Conservation (phyloP, 2,888 invertebrate genomes). For the Opisthograptis luteolata region DNA sequence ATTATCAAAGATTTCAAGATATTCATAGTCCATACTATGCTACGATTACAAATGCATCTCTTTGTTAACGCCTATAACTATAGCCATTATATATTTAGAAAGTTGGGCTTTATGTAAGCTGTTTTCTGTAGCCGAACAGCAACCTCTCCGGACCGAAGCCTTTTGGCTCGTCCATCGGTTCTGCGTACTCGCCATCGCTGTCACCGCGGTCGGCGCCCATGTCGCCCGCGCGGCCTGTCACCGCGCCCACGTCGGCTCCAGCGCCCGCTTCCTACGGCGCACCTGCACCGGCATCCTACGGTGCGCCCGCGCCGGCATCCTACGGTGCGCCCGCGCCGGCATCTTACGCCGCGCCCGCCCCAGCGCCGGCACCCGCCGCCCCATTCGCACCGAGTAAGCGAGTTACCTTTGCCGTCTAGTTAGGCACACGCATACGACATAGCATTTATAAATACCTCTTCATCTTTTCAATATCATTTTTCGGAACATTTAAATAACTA, state of each 20-base stretch:
- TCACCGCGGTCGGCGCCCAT: slow-evolving; percentile 80
- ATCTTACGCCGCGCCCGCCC: slow-evolving; percentile 43
- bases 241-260: slow-evolving; percentile 50
- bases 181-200: slow-evolving; percentile 78
- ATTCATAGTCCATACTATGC: background rate
- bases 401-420: slow-evolving; percentile 78
- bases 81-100: no score
- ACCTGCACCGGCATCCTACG: slow-evolving; percentile 44
- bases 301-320: slow-evolving; percentile 44
- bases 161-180: slow-evolving; percentile 85
- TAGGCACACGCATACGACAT: background rate
- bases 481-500: background rate
- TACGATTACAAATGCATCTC: no score
- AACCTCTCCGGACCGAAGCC: slow-evolving; percentile 85
- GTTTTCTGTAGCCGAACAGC: slow-evolving; percentile 71
- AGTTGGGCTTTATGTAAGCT: no score
- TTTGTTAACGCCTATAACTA: no score
- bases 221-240: slow-evolving; percentile 75
- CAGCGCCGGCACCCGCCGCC: slow-evolving; percentile 42
- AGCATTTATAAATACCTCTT: slow-evolving; percentile 17
- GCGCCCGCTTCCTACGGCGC: slow-evolving; percentile 41
- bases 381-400: slow-evolving; percentile 80
- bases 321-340: slow-evolving; percentile 45
- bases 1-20: background rate
- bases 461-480: background rate